Evolutionary conservation across 1,140 invertebrate genomes (phyloP), one percentile per base, ranked within the genome.

Genomic region (Mercenaria mercenaria): DNA sequence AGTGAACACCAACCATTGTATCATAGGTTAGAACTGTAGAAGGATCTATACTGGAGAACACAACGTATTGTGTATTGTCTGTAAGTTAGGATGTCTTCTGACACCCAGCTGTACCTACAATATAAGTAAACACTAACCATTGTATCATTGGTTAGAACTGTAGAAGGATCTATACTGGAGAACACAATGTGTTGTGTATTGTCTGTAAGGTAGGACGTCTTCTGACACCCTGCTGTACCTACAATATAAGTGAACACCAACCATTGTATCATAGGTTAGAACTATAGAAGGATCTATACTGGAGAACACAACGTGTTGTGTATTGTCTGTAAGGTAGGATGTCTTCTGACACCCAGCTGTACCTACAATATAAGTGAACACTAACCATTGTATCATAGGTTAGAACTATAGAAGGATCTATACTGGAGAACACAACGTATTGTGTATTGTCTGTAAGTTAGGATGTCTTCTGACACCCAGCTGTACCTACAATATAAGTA

Each of bases 11-110:
- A 59, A 97, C 96, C 94, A 97, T 97, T 69, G 96, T 97, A 95
- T 98, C 97, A 94, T 98, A 99, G 8, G 98, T 96, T 56, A 99
- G 95, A 50, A 97, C 97, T 43, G 98, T 92, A 52, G 97, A 97
- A 23, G 97, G 97, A 52, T 97, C 96, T 72, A 96, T 96, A 92
- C 96, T 96, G 3, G 97, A 97, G 92, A 97, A 98, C 43, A 98
- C 96, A 47, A 97, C 96, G 92, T 96, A 96, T 89, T 96, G 96
- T 92, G 96, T 96, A 13, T 96, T 96, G 92, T 97, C 97, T 87
- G 96, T 97, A 94, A 97, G 96, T 91, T 97, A 97, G 69, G 89
- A 92, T 15, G 96, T 90, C 64, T 95, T 95, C 15, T 89, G 88
- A 23, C 82, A 69, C 23, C 90, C 91, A 69, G 81, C 86, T 32